Conservation (phyloP, 2,797 vertebrate species). For the Cottoperca gobio region DNA sequence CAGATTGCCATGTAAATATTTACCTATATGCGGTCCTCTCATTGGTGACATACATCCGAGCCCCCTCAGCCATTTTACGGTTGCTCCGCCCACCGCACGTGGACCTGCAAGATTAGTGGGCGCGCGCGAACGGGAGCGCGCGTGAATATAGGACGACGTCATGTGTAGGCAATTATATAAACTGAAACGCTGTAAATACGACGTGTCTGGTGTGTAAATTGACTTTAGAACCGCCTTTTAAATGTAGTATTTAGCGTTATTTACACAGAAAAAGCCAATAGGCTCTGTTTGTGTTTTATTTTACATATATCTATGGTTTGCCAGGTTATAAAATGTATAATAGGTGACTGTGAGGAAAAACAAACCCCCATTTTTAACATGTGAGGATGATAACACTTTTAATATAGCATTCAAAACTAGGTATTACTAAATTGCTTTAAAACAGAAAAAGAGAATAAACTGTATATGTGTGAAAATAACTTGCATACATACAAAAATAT, state of each 20-base stretch:
- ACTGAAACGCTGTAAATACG: not conserved
- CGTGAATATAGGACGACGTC: not conserved
- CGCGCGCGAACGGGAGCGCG: not conserved
- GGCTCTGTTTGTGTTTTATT: not conserved
- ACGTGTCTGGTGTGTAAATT: not conserved
- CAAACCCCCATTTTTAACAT: not conserved
- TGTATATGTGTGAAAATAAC: not conserved
- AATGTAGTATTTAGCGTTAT: not conserved
- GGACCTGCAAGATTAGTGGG: not conserved
- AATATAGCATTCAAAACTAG: not conserved
- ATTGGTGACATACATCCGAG: slow-evolving; percentile 54
- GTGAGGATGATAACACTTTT: not conserved
- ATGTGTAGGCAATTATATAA: not conserved
- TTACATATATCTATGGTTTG: no score
- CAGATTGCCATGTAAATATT: not conserved
- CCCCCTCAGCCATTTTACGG: slow-evolving; percentile 18
- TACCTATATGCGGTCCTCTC: not conserved
- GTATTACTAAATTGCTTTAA: not conserved
- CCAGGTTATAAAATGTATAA: not conserved
- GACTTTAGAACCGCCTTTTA: not conserved
- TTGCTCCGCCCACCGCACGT: slow-evolving; percentile 40
- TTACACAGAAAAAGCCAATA: not conserved
- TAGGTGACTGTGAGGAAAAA: not conserved
- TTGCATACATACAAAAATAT: not conserved
- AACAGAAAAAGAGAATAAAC: no score